Evolutionary conservation across 2,797 vertebrate species (phyloP).

Genomic region (Sebastes aleutianus): DNA sequence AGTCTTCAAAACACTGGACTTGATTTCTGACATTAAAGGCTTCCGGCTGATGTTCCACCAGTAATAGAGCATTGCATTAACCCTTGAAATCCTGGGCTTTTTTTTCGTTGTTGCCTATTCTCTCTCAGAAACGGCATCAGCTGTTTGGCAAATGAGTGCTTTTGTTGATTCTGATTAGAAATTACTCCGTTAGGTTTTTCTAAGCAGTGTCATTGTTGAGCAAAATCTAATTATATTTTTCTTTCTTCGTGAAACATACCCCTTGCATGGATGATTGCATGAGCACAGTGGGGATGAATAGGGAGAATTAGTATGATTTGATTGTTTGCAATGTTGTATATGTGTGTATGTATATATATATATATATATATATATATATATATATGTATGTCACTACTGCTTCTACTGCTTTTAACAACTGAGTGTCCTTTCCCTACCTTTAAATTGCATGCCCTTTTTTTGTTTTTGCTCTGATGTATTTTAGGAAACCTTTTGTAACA

Average conservation of each 20-base stretch:
- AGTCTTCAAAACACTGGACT: not conserved
- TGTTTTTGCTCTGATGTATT: not conserved
- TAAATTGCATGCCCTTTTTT: not conserved
- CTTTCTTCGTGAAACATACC: not conserved
- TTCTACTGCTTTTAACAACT: no score
- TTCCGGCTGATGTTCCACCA: not conserved
- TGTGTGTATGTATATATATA: no score
- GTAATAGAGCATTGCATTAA: not conserved
- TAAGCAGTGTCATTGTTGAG: not conserved
- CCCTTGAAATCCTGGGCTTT: not conserved
- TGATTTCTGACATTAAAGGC: conserved; percentile 32
- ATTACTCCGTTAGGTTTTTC: not conserved
- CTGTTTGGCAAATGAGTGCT: not conserved
- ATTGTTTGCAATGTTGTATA: not conserved
- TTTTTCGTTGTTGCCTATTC: not conserved
- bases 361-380: no score
- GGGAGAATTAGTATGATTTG: not conserved
- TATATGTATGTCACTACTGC: no score
- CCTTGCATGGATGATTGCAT: not conserved
- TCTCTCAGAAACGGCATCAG: not conserved
- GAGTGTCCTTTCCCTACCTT: fast-evolving
- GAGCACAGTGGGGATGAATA: not conserved
- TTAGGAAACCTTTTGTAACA: not conserved
- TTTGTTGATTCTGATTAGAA: not conserved
- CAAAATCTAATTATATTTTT: not conserved